Evolutionary conservation across 2,888 invertebrate species (phyloP).

Genomic region (Galeopsomyia nigrocyanea): DNA sequence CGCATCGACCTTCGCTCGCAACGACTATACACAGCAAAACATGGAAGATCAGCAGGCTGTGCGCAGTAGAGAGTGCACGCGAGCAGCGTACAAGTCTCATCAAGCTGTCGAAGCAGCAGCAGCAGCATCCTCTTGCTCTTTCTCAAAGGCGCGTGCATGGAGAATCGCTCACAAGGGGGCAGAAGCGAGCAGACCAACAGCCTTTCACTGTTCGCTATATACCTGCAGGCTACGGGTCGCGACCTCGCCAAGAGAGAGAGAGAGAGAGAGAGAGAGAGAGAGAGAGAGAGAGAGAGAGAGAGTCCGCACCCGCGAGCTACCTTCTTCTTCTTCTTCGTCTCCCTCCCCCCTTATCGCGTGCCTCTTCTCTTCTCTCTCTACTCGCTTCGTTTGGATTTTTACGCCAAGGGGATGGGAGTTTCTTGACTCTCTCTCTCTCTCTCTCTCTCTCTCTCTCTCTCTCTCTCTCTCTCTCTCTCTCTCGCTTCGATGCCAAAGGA

Average conservation of each 20-base stretch:
- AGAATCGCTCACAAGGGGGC: slow-evolving; percentile 5
- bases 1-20: too few species aligned
- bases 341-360: slow-evolving; percentile 32
- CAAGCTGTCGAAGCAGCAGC: too few species aligned
- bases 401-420: neutral
- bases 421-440: neutral
- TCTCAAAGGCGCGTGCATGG: neutral
- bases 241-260: slow-evolving; percentile 62
- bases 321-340: slow-evolving; percentile 32
- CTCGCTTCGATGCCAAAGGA: neutral
- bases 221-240: slow-evolving; percentile 67
- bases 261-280: slow-evolving; percentile 57
- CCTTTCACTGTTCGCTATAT: slow-evolving; percentile 26
- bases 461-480: neutral
- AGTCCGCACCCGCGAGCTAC: slow-evolving; percentile 61
- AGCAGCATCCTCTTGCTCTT: too few species aligned
- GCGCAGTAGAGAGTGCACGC: slow-evolving; percentile 7
- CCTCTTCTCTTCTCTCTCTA: slow-evolving; percentile 42
- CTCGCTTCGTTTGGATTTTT: neutral
- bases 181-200: slow-evolving; percentile 3
- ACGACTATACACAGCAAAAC: too few species aligned
- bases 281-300: slow-evolving; percentile 51
- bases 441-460: neutral
- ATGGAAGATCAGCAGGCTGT: neutral
- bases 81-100: too few species aligned